Evolutionary conservation across 2,797 vertebrate species (phyloP), one percentile per base, ranked within the genome.

Genomic region (Onychomys leucogaster): DNA sequence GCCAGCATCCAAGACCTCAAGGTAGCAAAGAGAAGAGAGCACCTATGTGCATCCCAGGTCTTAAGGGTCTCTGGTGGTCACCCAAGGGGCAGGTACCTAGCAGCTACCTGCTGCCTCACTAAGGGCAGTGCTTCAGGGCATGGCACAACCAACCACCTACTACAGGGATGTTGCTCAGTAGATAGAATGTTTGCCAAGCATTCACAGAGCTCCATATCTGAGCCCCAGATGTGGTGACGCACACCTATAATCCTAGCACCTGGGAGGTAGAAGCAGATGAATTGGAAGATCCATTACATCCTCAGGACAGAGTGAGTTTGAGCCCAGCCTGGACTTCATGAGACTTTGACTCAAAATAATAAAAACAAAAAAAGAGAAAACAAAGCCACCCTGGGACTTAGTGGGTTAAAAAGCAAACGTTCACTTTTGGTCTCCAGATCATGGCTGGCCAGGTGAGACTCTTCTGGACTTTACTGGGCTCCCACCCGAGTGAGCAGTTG

Each of bases 371-470:
- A 67, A 34, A 34, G 65, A 67, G 34, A 69, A 52, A 67, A 52
- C 61, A 85, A 67, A 73, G 52, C 23, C 52, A 59, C 59, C 27
- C 25, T 43, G 10, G 2, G 61, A 32, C 23, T 77, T n/a, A 52
- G 41, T 37, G 21, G 57, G 75, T 88, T n/a, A 17, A 32, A 89
- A 57, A 34, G 34, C 32, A 69, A 46, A 69, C 10, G 5, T 80
- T 73, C 84, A 4, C 43, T 90, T 76, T 96, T 76, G 69, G 77
- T 76, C 27, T 6, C 43, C 23, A 8, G 32, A 59, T 29, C 37
- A 6, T 0, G 25, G 32, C 14, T 25, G 5, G 34, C n/a, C 12
- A 21, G 59, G 46, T 59, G 57, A 0, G 0, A 27, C 19, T n/a
- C 89, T 75, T 92, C 29, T 17, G 46, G 57, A 14, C 2, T 8